These are phyloP conservation scores for Drosophila ezoana DNA, from an alignment of 2,888 invertebrate species.

Conservation along the genomic window DNA sequence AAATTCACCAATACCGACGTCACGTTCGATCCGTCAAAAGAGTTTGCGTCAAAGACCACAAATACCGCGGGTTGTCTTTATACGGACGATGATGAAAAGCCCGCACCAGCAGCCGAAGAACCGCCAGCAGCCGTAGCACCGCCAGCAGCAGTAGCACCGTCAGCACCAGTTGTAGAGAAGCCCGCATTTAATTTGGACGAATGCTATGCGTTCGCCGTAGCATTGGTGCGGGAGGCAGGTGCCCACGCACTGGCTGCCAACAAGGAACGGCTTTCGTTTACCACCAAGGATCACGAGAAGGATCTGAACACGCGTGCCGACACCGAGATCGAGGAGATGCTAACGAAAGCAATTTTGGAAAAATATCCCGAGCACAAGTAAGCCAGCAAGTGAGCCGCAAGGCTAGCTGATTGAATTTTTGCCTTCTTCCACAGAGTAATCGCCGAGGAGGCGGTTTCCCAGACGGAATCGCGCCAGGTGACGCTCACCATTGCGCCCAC, in stretches of 20 bases:
- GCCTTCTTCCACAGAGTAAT: constrained; percentile 44
- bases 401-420: neutral
- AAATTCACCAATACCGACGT: constrained; percentile 56
- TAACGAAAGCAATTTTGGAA: constrained; percentile 35
- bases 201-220: constrained; percentile 41
- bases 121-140: neutral
- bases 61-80: constrained; percentile 43
- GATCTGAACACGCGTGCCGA: constrained; percentile 37
- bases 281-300: constrained; percentile 31
- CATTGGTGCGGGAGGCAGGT: constrained; percentile 41
- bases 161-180: neutral
- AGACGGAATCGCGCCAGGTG: constrained; percentile 25
- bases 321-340: constrained; percentile 47
- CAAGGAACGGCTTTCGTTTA: constrained; percentile 9
- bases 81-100: constrained; percentile 3
- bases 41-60: constrained; percentile 57
- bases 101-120: too few relatives aligned
- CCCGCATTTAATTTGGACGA: constrained; percentile 29
- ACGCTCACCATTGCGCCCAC: constrained; percentile 48
- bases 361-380: constrained; percentile 61
- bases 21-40: constrained; percentile 54
- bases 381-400: neutral
- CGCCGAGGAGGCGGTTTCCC: constrained; percentile 36
- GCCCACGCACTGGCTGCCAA: constrained; percentile 31
- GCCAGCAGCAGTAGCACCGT: neutral